A percentile compares a stretch with the other conserved stretches of the same genome.
These are phyloP conservation scores for Azemiops feae DNA, from an alignment of 2,113 vertebrate species.

Conservation along the genomic window DNA sequence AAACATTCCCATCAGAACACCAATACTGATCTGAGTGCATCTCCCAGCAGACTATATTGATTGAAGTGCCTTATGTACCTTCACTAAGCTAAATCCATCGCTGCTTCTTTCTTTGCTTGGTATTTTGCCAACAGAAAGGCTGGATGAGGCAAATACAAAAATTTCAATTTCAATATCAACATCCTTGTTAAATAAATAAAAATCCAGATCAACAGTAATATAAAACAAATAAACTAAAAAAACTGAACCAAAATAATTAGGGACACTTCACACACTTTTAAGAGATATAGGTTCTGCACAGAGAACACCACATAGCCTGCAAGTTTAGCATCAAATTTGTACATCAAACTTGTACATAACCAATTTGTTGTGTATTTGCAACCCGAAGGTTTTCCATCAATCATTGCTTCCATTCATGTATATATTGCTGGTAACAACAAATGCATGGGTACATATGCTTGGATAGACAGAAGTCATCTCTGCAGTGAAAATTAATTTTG, in stretches of 20 bases:
- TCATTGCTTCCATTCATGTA: neutral
- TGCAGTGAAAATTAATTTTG: slow-evolving; percentile 8
- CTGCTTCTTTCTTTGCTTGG: neutral
- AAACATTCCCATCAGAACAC: neutral
- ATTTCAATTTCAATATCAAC: slow-evolving; percentile 30
- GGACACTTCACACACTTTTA: neutral
- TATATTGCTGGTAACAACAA: slow-evolving; percentile 9
- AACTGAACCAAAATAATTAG: slow-evolving; percentile 48
- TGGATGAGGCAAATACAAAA: neutral
- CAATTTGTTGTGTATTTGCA: neutral
- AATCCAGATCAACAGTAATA: slow-evolving; percentile 53
- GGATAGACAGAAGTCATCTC: neutral
- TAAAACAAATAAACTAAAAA: slow-evolving; percentile 38
- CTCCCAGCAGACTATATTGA: neutral
- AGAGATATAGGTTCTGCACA: neutral
- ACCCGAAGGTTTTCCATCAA: neutral
- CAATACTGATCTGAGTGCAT: neutral
- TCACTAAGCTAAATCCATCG: neutral
- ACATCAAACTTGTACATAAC: neutral
- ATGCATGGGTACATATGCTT: neutral
- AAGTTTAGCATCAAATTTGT: neutral
- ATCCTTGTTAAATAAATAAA: slow-evolving; percentile 58
- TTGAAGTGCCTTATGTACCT: neutral
- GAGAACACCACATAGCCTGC: neutral
- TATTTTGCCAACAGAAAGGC: neutral